Evolutionary conservation across 92 coral and sea anemone genomes (phyloP).

Genomic region (Porites cylindrica): DNA sequence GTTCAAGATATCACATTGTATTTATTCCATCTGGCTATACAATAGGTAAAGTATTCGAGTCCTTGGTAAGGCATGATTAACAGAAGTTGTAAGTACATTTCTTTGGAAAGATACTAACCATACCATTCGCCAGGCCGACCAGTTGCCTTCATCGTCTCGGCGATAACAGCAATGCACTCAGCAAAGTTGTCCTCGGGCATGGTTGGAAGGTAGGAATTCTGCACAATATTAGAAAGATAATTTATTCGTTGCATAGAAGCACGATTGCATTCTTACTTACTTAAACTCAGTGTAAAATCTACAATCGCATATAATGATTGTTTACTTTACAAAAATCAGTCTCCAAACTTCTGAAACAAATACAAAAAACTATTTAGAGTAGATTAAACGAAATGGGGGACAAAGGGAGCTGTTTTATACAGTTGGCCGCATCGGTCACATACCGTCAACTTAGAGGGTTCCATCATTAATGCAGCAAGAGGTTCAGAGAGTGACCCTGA

Average conservation of each 20-base stretch:
- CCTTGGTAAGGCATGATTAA: no score
- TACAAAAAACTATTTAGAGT: no score
- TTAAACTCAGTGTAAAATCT: no score
- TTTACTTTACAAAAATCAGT: no score
- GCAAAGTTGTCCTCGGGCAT: conserved; percentile 69
- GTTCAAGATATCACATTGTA: not conserved
- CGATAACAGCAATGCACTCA: conserved; percentile 49
- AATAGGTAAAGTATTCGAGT: not conserved
- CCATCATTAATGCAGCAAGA: conserved; percentile 34
- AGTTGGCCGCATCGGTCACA: no score
- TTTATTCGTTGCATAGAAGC: not conserved
- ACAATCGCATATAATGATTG: no score
- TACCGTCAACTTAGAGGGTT: conserved; percentile 62
- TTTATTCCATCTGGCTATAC: not conserved
- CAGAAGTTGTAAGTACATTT: not conserved
- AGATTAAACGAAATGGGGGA: no score
- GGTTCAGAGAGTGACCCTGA: conserved; percentile 48
- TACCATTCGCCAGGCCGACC: conserved; percentile 56
- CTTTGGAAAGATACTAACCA: conserved; percentile 43
- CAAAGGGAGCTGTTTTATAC: not conserved
- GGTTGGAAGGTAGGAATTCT: conserved; percentile 66
- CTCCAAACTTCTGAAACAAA: no score
- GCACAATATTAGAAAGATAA: not conserved
- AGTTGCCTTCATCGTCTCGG: conserved; percentile 46
- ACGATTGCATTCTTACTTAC: no score